These are phyloP conservation scores for Drosophila kambysellisi DNA, from an alignment of 2,888 invertebrate genomes.

Conservation along the genomic window DNA sequence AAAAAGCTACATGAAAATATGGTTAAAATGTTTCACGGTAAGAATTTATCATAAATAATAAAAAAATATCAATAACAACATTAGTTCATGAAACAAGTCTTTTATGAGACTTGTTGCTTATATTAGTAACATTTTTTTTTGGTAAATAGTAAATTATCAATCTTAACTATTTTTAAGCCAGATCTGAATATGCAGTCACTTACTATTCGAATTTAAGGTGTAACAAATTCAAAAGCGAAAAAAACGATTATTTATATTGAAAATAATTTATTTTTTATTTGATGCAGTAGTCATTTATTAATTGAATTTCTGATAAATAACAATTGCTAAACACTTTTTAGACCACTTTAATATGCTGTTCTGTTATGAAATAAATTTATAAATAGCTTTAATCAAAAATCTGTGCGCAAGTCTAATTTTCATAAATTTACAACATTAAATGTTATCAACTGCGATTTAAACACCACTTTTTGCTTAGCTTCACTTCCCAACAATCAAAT, in stretches of 20 bases:
- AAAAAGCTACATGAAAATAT: not conserved
- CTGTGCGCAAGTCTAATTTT: constrained; percentile 7
- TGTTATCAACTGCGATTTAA: constrained; percentile 13
- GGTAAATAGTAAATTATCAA: not conserved
- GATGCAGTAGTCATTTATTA: not conserved
- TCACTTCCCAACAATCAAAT: not conserved
- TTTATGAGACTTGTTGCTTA: not conserved
- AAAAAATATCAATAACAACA: not conserved
- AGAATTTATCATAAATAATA: not conserved
- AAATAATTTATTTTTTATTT: too few species aligned
- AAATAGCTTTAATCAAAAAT: not conserved
- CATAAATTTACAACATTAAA: constrained; percentile 21
- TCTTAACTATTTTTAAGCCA: not conserved
- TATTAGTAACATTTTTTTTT: not conserved
- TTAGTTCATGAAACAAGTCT: not conserved
- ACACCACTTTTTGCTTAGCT: not conserved
- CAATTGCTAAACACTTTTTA: not conserved
- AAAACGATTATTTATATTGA: not conserved
- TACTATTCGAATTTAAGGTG: not conserved
- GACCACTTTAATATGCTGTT: not conserved
- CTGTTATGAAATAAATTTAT: not conserved
- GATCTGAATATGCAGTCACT: not conserved
- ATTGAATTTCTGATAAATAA: too few species aligned
- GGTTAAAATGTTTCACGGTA: not conserved
- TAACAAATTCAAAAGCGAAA: not conserved